Conservation (phyloP, 2,888 invertebrate species). For the Parelbella ahira region DNA sequence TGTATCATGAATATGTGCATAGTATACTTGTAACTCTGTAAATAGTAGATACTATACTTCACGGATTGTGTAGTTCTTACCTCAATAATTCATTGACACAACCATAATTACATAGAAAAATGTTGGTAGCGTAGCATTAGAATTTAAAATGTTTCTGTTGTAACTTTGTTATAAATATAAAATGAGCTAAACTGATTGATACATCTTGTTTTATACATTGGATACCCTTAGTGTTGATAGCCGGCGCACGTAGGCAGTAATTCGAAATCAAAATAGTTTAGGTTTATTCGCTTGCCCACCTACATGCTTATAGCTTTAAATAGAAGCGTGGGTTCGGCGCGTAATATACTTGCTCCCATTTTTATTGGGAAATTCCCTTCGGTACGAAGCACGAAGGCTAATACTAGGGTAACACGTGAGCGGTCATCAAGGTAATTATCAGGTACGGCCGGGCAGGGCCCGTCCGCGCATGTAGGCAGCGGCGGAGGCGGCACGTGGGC, state of each 20-base stretch:
- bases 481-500: slow-evolving; percentile 47
- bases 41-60: too few relatives aligned
- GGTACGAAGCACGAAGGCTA: slow-evolving; percentile 24
- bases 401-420: slow-evolving; percentile 38
- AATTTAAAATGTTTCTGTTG: too few relatives aligned
- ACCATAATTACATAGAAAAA: too few relatives aligned
- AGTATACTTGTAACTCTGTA: too few relatives aligned
- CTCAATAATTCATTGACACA: too few relatives aligned
- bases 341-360: slow-evolving; percentile 15
- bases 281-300: slow-evolving; percentile 13
- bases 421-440: slow-evolving; percentile 51
- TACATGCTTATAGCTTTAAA: slow-evolving; percentile 7
- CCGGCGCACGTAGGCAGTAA: slow-evolving; percentile 5
- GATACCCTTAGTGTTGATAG: background rate
- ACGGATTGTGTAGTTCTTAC: too few relatives aligned
- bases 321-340: slow-evolving; percentile 15
- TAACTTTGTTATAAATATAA: background rate
- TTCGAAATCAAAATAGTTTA: slow-evolving; percentile 11
- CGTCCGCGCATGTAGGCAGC: slow-evolving; percentile 31
- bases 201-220: background rate
- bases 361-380: slow-evolving; percentile 26
- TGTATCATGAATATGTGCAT: too few relatives aligned
- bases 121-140: too few relatives aligned
- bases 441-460: slow-evolving; percentile 19
- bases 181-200: background rate